Evolutionary conservation across 1,140 invertebrate species (phyloP).

Genomic region (Magallana gigas): DNA sequence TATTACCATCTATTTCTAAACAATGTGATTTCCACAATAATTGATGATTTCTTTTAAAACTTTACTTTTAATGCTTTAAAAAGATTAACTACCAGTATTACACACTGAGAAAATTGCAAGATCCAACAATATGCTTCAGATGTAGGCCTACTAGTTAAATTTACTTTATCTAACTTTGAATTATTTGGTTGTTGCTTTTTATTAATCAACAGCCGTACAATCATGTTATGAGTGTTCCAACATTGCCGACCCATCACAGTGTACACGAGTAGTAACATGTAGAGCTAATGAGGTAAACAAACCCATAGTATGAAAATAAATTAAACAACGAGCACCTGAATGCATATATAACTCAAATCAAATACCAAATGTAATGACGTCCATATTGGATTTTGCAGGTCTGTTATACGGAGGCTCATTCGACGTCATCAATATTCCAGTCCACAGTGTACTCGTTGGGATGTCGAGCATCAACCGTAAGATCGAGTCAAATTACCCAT

Average conservation of each 20-base stretch:
- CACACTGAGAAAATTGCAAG: no score
- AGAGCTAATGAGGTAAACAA: constrained; percentile 38
- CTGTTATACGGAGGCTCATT: background rate
- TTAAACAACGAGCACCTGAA: no score
- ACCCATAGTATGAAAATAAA: background rate
- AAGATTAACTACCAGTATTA: no score
- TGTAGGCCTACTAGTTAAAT: no score
- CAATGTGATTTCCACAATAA: no score
- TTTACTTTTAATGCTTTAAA: no score
- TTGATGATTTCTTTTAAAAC: no score
- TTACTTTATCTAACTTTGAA: no score
- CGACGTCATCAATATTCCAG: background rate
- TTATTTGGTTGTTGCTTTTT: background rate
- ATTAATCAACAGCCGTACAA: background rate
- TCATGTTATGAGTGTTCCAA: constrained; percentile 44
- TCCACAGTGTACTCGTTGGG: background rate
- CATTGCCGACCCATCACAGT: constrained; percentile 45
- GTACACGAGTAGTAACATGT: constrained; percentile 33
- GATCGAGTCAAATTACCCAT: background rate
- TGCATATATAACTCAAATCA: no score
- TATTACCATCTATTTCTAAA: no score
- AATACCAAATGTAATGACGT: no score
- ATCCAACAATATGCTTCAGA: no score
- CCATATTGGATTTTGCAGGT: background rate
- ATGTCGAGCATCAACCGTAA: background rate